Evolutionary conservation across 2,797 vertebrate genomes (phyloP), one percentile per base, ranked within the genome.

Genomic region (Pangasius sanitwongsei): DNA sequence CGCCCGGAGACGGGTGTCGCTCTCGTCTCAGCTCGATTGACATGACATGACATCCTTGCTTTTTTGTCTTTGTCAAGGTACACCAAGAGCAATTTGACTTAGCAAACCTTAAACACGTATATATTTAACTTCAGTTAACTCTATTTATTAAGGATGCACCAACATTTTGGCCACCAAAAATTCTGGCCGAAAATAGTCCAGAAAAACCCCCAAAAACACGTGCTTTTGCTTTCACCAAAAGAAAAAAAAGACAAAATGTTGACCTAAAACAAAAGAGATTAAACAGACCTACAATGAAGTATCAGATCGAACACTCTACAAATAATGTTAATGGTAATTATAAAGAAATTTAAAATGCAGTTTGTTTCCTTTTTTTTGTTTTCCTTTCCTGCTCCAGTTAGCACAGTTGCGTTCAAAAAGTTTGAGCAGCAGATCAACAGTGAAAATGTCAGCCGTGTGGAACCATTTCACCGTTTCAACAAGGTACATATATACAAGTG

Each of bases 231-330:
- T 75, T n/a, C 31, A 34, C 16, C 9, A 20, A 18, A 57, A 57
- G 4, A 34, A 50, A 80, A 55, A 55, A 75, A 23, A 50, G 74
- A 1, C 75, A 34, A 81, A 83, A 7, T 0, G 2, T 44, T 83
- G 81, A 83, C 37, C 81, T 83, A 65, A 44, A 83, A 44, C 6
- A 48, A 65, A 11, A 83, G 34, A 83, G 25, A 59, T 59, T 34
- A 28, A 83, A 44, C 41, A n/a, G 7, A 3, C 23, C 6, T 65
- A 83, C 6, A 44, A n/a, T 1, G 2, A 83, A 61, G 13, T 13
- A 25, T 28, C 18, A 82, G 37, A 28, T 41, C 57, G 28, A 41
- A 28, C 6, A 16, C 20, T 61, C 20, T 83, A 83, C 81, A 83
- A 63, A 83, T 65, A 34, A 31, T 23, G 15, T 69, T 67, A 37